Base-by-base conservation (phyloP, 1,140 invertebrate species). In the Helicoverpa armigera region DNA sequence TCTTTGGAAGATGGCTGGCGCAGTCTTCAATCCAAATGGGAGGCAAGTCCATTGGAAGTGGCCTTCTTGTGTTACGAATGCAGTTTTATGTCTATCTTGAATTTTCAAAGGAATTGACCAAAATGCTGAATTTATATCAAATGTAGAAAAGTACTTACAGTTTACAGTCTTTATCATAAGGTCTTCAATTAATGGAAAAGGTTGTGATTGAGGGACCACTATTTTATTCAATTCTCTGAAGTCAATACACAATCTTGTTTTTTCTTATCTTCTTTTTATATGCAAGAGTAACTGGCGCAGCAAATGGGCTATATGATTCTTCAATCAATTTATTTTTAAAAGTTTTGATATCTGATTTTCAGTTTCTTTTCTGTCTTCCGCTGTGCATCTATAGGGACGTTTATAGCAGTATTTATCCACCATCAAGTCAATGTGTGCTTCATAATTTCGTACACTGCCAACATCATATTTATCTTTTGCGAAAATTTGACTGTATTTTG, bases 391-490 rank as follows among this genome's bases (percentile, higher is more conserved):
- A 18, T 16, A 61, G 3, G 58, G 58, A 4, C 58, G 23, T 61
- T 61, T 61, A 23, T 5, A 11, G 23, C 16, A 61, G 12, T 61
- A 61, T 61, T 61, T 61, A 18, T 61, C 58, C 9, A 23, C 16
- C 4, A 18, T 3, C 5, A 61, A 16, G 18, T 61, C 58, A 61
- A 61, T 61, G 16, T 29, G 58, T 23, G 58, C 58, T 29, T 61
- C 58, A 61, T 61, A 61, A 11, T 61, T 16, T 18, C 5, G 23
- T 10, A 48, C 65, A 14, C 11, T 48, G 51, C 65, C 65, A 10
- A 69, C 51, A 13, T 69, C 65, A 69, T 51, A 69, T 51, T 69
- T 69, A 18, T 69, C 65, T 35, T 69, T 69, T 69, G 61, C 61
- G 23, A n/a, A 63, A 63, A 5, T 35, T 29, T 4, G 61, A n/a